phyloP scores from a whole-genome alignment of 2,113 vertebrate species.

The Apaloderma vittatum region DNA sequence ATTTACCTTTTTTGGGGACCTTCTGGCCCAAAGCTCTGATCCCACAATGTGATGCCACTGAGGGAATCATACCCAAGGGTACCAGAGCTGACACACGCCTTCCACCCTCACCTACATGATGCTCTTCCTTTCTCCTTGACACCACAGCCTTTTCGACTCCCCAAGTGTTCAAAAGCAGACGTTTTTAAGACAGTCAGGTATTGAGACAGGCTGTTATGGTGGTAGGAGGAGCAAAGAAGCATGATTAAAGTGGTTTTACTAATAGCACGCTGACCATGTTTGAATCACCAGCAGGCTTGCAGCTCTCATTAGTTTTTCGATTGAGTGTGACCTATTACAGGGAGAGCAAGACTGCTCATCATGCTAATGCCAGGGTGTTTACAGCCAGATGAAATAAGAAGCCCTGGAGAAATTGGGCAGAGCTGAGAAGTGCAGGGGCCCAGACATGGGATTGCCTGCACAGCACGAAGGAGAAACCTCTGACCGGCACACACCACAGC shows the following conservation, averaged over 20 bases:
- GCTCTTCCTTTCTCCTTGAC: neutral
- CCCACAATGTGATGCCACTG: neutral
- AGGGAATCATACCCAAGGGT: accelerated
- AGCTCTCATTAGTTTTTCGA: constrained; percentile 19
- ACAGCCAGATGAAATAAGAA: neutral
- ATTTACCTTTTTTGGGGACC: neutral
- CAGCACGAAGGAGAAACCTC: neutral
- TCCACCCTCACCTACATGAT: neutral
- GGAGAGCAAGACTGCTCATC: neutral
- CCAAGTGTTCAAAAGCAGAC: neutral
- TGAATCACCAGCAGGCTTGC: neutral
- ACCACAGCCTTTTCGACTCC: neutral
- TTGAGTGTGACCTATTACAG: neutral
- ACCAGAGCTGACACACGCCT: neutral
- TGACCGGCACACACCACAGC: accelerated
- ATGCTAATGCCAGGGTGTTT: constrained; percentile 4
- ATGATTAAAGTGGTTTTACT: neutral
- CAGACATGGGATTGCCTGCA: neutral
- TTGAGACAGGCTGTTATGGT: neutral
- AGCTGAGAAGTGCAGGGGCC: neutral
- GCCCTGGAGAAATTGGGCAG: neutral
- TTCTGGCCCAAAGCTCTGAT: neutral
- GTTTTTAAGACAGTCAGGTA: neutral
- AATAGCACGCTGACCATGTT: neutral
- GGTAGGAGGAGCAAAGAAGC: neutral